Evolutionary conservation across 2,888 invertebrate genomes (phyloP).

Genomic region (Himalopsyche kuldschensis): DNA sequence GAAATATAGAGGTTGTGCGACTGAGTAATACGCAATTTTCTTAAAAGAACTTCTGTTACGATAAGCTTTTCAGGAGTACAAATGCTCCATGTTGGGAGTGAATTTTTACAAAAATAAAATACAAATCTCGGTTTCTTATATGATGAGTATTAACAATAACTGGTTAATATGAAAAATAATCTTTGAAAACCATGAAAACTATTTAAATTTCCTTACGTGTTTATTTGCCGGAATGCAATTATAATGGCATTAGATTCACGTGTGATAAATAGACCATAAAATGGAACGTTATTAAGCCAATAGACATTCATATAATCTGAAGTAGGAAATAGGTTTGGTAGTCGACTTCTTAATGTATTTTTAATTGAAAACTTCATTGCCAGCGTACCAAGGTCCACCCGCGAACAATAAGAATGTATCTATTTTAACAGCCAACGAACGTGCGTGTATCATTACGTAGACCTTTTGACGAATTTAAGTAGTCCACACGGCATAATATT

Average conservation of each 20-base stretch:
- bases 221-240: neutral
- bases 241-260: neutral
- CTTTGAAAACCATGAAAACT: no score
- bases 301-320: neutral
- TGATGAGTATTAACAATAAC: no score
- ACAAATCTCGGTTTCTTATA: no score
- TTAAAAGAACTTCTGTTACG: no score
- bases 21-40: no score
- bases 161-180: no score
- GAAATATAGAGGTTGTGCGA: no score
- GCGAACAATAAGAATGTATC: neutral
- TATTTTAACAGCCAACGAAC: neutral
- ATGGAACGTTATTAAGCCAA: neutral
- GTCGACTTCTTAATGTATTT: neutral
- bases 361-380: neutral
- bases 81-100: no score
- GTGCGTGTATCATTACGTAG: neutral
- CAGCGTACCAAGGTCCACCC: neutral
- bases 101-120: no score
- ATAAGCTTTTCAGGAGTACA: no score
- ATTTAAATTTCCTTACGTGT: neutral
- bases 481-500: no score
- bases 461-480: no score
- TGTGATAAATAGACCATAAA: neutral
- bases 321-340: neutral